These are phyloP conservation scores for Prenolepis imparis DNA, from an alignment of 2,888 invertebrate species.

Conservation along the genomic window DNA sequence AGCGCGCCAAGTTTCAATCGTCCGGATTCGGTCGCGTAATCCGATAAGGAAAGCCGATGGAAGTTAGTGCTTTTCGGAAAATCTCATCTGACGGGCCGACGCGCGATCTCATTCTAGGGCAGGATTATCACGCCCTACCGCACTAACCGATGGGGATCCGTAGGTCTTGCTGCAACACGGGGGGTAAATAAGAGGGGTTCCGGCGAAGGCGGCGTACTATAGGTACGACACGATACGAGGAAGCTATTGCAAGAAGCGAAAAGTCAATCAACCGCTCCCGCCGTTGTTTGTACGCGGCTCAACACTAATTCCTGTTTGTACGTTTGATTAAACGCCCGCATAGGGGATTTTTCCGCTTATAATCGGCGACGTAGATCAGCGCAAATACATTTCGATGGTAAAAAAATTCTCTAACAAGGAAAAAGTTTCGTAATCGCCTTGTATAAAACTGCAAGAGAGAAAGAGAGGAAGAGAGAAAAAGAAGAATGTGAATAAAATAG, in stretches of 20 bases:
- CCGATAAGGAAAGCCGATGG: conserved; percentile 80
- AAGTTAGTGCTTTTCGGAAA: conserved; percentile 78
- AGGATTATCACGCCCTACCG: conserved; percentile 84
- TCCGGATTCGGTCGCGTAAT: conserved; percentile 78
- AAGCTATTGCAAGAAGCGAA: conserved; percentile 72
- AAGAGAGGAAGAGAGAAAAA: not conserved
- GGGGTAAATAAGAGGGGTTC: conserved; percentile 50
- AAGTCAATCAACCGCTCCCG: conserved; percentile 84
- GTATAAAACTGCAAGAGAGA: not conserved
- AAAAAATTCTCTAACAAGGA: conserved; percentile 50
- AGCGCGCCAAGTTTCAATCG: conserved; percentile 79
- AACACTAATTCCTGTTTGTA: conserved; percentile 85
- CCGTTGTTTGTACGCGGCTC: conserved; percentile 84
- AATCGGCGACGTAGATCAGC: conserved; percentile 72
- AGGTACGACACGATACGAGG: conserved; percentile 46
- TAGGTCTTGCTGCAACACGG: conserved; percentile 65
- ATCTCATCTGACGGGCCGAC: conserved; percentile 78
- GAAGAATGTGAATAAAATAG: conserved; percentile 7
- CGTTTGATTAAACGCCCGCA: conserved; percentile 81
- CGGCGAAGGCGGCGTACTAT: conserved; percentile 12
- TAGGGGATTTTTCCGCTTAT: conserved; percentile 82
- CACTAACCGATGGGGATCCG: conserved; percentile 79
- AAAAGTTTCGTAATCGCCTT: not conserved
- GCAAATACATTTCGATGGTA: conserved; percentile 53
- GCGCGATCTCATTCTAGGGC: conserved; percentile 80